phyloP scores from a whole-genome alignment of 2,113 vertebrate species.

The Gorilla gorilla region DNA sequence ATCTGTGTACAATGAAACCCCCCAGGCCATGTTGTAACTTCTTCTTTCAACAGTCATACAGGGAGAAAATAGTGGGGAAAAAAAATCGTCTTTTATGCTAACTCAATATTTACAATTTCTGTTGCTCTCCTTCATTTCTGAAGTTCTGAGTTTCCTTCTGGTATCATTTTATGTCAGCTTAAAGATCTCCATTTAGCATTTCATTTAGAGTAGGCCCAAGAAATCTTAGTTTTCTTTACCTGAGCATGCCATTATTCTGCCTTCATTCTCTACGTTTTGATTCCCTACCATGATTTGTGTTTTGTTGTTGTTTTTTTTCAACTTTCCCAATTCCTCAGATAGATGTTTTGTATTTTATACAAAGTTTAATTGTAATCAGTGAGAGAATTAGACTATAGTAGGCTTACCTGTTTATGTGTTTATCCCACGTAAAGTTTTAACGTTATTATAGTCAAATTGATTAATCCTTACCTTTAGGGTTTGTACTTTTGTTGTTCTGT shows the following conservation, averaged over 20 bases:
- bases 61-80: background rate
- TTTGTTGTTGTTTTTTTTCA: background rate
- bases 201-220: fast-evolving
- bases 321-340: background rate
- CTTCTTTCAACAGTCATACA: background rate
- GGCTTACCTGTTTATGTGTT: background rate
- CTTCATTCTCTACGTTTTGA: background rate
- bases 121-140: no score
- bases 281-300: background rate
- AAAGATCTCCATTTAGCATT: background rate
- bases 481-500: background rate
- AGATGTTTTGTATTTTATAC: background rate
- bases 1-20: background rate
- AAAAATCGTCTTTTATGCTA: no score
- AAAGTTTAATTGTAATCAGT: background rate
- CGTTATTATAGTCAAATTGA: background rate
- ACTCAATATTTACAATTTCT: background rate
- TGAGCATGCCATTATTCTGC: background rate
- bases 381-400: background rate
- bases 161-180: background rate
- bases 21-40: background rate
- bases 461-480: background rate
- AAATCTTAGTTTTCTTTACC: background rate
- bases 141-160: background rate
- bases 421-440: background rate